Percentiles rank a stretch among this genome's conserved stretches.
These are phyloP conservation scores for Melieria crassipennis DNA, from an alignment of 2,888 invertebrate species.

Conservation along the genomic window DNA sequence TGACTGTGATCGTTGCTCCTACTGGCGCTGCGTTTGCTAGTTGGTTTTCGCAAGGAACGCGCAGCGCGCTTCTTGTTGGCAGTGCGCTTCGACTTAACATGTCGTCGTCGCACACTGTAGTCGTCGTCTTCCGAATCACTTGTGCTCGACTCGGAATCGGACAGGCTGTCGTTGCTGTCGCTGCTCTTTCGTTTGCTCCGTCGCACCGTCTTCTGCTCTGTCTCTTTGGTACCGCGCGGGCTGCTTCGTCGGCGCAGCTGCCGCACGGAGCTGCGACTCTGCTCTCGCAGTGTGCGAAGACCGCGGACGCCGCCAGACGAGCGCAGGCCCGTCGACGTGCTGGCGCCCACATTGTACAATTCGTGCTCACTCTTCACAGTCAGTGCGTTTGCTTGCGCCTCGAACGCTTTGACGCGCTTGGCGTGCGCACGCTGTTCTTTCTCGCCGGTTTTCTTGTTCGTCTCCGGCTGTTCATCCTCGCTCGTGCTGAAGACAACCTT, in stretches of 20 bases:
- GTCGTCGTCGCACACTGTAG: constrained; percentile 2
- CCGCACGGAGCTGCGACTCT: constrained; percentile 20
- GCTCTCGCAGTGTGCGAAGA: not conserved
- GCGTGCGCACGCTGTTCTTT: constrained; percentile 5
- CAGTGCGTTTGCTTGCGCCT: constrained; percentile 33
- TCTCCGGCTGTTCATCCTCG: constrained; percentile 40
- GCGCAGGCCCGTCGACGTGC: constrained; percentile 56
- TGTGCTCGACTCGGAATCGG: constrained; percentile 12
- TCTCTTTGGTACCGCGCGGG: constrained; percentile 5
- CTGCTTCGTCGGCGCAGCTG: constrained; percentile 10
- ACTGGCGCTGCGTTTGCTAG: not conserved
- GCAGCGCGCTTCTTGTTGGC: constrained; percentile 1
- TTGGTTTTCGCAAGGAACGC: constrained; percentile 1
- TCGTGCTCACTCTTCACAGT: constrained; percentile 42
- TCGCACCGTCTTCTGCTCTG: constrained; percentile 5
- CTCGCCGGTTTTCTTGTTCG: constrained; percentile 20
- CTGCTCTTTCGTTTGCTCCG: constrained; percentile 40
- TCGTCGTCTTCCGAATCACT: constrained; percentile 27
- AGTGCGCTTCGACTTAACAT: constrained; percentile 11
- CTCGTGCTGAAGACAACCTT: constrained; percentile 42
- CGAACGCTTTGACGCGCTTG: constrained; percentile 30
- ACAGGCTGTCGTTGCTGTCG: constrained; percentile 36
- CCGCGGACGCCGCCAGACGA: constrained; percentile 49
- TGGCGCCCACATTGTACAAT: constrained; percentile 57
- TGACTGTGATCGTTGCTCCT: not conserved